Percentiles rank a stretch among this genome's conserved stretches.
phyloP scores from a whole-genome alignment of 1,140 invertebrate genomes.

The Arctopsyche grandis region DNA sequence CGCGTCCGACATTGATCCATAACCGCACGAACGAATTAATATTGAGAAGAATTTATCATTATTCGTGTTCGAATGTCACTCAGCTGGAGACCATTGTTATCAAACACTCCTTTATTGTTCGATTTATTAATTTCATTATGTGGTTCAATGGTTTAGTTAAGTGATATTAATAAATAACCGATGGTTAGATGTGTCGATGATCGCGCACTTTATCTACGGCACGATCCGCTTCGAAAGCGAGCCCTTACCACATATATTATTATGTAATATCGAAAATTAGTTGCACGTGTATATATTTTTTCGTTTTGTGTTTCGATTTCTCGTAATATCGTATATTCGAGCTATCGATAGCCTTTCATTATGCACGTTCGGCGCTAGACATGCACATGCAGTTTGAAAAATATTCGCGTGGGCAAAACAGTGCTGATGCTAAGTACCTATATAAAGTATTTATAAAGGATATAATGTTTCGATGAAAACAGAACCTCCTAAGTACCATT shows the following conservation, averaged over 20 bases:
- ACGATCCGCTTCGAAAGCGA: no score
- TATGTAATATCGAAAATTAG: no score
- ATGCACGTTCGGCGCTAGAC: not conserved
- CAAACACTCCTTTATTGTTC: slow-evolving; percentile 35
- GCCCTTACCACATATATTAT: no score
- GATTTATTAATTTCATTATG: slow-evolving; percentile 39
- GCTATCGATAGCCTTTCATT: not conserved
- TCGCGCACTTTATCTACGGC: not conserved
- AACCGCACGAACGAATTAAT: slow-evolving; percentile 32
- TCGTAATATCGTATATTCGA: no score
- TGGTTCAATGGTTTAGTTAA: slow-evolving; percentile 8
- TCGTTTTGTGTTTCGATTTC: no score
- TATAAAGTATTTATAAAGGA: no score
- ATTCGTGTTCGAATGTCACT: slow-evolving; percentile 34
- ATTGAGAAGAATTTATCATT: slow-evolving; percentile 34
- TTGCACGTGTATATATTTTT: no score
- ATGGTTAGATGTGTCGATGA: slow-evolving; percentile 24
- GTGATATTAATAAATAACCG: slow-evolving; percentile 28
- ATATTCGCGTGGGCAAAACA: slow-evolving; percentile 7
- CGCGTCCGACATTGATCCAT: slow-evolving; percentile 20
- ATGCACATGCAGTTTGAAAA: not conserved
- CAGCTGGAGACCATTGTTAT: slow-evolving; percentile 31
- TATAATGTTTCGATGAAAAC: no score
- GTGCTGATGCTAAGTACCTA: not conserved
- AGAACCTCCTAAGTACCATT: no score